Base-by-base conservation (phyloP, 1,140 invertebrate species). In the Coelopa frigida region DNA sequence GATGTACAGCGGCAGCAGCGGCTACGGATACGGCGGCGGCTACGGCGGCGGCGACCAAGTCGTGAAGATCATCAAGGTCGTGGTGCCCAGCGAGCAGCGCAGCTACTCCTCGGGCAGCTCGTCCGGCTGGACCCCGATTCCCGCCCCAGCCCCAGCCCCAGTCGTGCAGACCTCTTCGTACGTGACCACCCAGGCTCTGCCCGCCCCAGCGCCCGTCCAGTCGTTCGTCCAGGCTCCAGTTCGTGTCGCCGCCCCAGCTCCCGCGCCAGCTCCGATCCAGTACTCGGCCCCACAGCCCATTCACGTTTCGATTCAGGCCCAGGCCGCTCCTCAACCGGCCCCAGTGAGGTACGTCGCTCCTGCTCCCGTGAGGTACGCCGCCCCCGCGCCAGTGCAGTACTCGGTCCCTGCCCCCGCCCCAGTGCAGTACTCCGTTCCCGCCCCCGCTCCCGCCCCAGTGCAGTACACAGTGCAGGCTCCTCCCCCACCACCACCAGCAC, bases 31-130 rank as follows among this genome's bases (percentile, higher is more conserved):
- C 15, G 27, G 49, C 5, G 26, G 51, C 11, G 46, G 50, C 10
- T 35, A 36, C 26, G 26, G 29, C 17, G 50, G 50, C 5, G 46
- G 59, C n/a, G 60, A 58, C 38, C 54, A 61, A 39, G 39, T 61
- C 8, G 48, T 61, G 14, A 58, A 57, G 39, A 22, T 61, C 36
- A 61, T 61, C 41, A 61, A 61, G 44, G 59, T 61, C 17, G 48
- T 61, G 21, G 56, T 61, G 17, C 56, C 55, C 22, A 54, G 52
- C 32, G 49, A 59, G 7, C 50, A 55, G 27, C 35, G 5, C 3
- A 21, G 10, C n/a, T 52, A 49, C 5, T 33, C 38, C 15, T 32
- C 36, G 3, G 23, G 35, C 11, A 50, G 48, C 21, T 17, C 18
- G 23, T 23, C 21, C 17, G 22, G 47, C 36, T 54, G 45, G 45